Conservation (phyloP, 2,797 vertebrate species). For the Sebastes aleutianus region DNA sequence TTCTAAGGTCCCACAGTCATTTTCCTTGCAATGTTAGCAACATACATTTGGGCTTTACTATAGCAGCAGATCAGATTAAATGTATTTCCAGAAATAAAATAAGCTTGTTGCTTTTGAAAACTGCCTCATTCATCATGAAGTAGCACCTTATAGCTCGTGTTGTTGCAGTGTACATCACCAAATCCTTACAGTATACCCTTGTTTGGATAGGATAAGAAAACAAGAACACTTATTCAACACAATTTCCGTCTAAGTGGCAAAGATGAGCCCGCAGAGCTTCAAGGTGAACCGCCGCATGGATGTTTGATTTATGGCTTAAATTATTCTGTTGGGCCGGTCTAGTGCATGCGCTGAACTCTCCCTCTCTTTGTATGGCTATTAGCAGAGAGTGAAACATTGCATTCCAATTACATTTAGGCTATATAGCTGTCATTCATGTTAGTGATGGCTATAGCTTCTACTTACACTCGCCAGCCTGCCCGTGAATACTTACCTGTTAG, state of each 20-base stretch:
- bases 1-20: neutral
- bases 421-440: conserved; percentile 69
- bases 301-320: conserved; percentile 74
- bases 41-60: neutral
- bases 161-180: conserved; percentile 20
- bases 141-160: neutral
- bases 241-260: conserved; percentile 53
- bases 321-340: conserved; percentile 60
- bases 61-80: conserved; percentile 10
- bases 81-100: conserved; percentile 23
- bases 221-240: conserved; percentile 46
- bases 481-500: conserved; percentile 38
- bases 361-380: conserved; percentile 67
- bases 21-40: conserved; percentile 1
- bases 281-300: conserved; percentile 62
- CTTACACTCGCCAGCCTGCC: conserved; percentile 26
- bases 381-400: conserved; percentile 64
- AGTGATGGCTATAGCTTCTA: conserved; percentile 61
- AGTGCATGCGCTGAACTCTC: conserved; percentile 45
- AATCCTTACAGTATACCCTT: conserved; percentile 17
- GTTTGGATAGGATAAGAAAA: conserved; percentile 44
- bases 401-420: conserved; percentile 66
- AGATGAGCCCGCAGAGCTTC: conserved; percentile 55
- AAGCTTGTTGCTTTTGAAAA: conserved; percentile 25
- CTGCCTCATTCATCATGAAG: conserved; percentile 12